These are phyloP conservation scores for Sinocyclocheilus anophthalmus DNA, from an alignment of 2,113 vertebrate species.

Conservation along the genomic window DNA sequence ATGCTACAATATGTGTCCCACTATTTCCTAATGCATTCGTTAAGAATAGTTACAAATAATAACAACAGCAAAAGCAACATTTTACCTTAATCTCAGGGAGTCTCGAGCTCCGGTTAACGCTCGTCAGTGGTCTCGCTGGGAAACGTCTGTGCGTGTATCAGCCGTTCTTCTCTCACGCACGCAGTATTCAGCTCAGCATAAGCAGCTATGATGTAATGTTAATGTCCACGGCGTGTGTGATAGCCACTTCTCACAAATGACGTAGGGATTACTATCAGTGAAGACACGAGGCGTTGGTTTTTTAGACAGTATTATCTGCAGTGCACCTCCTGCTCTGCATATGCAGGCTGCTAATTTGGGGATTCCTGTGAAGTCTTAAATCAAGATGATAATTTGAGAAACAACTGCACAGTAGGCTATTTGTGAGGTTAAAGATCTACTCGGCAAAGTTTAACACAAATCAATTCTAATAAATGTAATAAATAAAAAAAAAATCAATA, in stretches of 20 bases:
- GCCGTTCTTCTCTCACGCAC: constrained; percentile 61
- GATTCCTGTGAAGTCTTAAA: neutral
- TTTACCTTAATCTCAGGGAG: constrained; percentile 15
- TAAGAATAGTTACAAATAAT: neutral
- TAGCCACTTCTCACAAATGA: neutral
- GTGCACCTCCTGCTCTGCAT: neutral
- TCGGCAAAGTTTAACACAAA: neutral
- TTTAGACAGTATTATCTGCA: neutral
- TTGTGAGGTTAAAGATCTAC: neutral
- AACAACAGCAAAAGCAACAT: neutral
- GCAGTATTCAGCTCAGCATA: neutral
- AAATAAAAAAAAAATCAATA: neutral
- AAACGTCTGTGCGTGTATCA: constrained; percentile 21
- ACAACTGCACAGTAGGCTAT: neutral
- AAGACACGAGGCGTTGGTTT: neutral
- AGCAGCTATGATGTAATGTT: constrained; percentile 12
- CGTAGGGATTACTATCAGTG: neutral
- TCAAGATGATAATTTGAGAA: neutral
- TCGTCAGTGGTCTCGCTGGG: constrained; percentile 6
- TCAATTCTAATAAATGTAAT: too few relatives aligned
- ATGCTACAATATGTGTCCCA: neutral
- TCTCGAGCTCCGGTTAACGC: constrained; percentile 6
- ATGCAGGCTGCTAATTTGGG: neutral
- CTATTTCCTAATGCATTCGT: neutral
- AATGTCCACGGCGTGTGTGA: neutral